Conservation (phyloP, 1,140 invertebrate genomes). For the Macrotrachela quadricornifera region DNA sequence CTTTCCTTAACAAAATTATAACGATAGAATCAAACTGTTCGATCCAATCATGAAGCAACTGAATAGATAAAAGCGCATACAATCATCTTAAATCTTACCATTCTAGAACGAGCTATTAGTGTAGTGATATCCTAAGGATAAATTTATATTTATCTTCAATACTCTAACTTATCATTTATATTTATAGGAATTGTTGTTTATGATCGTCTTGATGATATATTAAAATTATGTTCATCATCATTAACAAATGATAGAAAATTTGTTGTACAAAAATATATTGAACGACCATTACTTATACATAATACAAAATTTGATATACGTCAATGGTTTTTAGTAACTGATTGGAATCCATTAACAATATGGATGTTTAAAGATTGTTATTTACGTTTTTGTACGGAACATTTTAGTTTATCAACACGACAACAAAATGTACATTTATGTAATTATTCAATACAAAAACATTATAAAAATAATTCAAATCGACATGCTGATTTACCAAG, state of each 20-base stretch:
- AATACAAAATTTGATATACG: constrained; percentile 74
- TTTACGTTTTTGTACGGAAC: constrained; percentile 69
- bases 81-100: no score
- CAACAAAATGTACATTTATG: constrained; percentile 74
- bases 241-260: constrained; percentile 46
- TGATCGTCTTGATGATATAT: constrained; percentile 62
- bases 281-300: constrained; percentile 48
- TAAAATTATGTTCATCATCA: constrained; percentile 21
- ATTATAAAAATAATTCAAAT: constrained; percentile 54
- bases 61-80: no score
- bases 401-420: constrained; percentile 54
- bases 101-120: no score
- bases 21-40: no score
- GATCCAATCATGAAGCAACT: no score
- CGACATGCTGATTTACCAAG: constrained; percentile 48
- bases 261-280: constrained; percentile 83
- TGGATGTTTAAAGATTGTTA: constrained; percentile 76
- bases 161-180: not conserved
- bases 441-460: constrained; percentile 74
- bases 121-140: no score
- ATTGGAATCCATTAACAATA: constrained; percentile 63
- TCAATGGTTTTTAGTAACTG: constrained; percentile 56
- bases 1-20: no score
- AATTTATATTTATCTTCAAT: no score
- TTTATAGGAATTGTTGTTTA: constrained; percentile 53